Conservation (phyloP, 2,113 vertebrate species). For the Leptobrachium leishanense region DNA sequence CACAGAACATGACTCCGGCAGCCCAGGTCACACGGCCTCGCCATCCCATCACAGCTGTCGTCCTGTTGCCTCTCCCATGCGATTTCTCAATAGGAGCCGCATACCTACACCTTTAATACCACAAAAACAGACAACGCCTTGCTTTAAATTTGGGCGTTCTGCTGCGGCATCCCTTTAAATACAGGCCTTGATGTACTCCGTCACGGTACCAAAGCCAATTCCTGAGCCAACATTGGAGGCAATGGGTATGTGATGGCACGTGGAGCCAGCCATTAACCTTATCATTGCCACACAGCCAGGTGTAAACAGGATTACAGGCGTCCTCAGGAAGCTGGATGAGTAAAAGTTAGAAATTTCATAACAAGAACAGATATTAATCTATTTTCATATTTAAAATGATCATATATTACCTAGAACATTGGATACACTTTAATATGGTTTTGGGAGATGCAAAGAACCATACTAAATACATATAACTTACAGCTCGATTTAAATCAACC, state of each 20-base stretch:
- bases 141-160: constrained; percentile 60
- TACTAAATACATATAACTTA: too few relatives aligned
- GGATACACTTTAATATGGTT: too few relatives aligned
- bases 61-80: constrained; percentile 53
- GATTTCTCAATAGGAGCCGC: constrained; percentile 62
- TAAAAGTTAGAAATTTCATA: too few relatives aligned
- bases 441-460: too few relatives aligned
- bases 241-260: constrained; percentile 3
- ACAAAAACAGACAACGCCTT: constrained; percentile 66
- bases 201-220: constrained; percentile 24
- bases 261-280: background rate
- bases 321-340: too few relatives aligned
- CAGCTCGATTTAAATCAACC: too few relatives aligned
- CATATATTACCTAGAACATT: too few relatives aligned
- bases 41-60: constrained; percentile 43
- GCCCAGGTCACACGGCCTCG: constrained; percentile 26
- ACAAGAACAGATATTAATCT: too few relatives aligned
- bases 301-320: too few relatives aligned
- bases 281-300: background rate
- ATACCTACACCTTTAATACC: constrained; percentile 58
- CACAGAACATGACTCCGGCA: background rate
- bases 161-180: constrained; percentile 62
- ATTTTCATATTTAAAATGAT: too few relatives aligned
- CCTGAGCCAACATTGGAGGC: constrained; percentile 1
- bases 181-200: constrained; percentile 52